Evolutionary conservation across 2,797 vertebrate species (phyloP), one percentile per base, ranked within the genome.

Genomic region (Muscicapa striata): DNA sequence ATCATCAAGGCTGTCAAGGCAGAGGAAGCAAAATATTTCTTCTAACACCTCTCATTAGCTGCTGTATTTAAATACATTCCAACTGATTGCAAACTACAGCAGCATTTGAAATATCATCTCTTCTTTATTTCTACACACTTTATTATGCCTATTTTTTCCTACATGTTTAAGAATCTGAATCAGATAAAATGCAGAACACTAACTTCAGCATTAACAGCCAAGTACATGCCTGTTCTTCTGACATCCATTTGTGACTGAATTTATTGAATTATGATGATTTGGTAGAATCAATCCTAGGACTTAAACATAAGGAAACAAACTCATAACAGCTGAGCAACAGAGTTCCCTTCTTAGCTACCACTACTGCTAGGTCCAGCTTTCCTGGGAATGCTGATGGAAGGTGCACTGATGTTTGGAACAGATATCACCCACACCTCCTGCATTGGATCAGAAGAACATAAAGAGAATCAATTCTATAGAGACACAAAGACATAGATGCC

Each of bases 331-430:
- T 41, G 26, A 91, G 59, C 8, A 3, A 46, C 72, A 10, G 32
- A 92, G 8, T 16, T 30, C 11, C 40, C 27, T 54, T 55, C 66
- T 82, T 15, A 62, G 34, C 15, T 70, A 19, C 17, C 12, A 73
- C 22, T 61, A 4, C 8, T 1, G 1, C 41, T 63, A 40, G 34
- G 38, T 46, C 52, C 46, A 84, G 73, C 27, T 46, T 36, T 81
- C 30, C 41, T 20, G 23, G 5, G 26, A 45, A 75, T 6, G 48
- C 15, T 26, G 30, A 38, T 18, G 22, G 48, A 86, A 88, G 30
- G 26, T 0, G 0, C 0, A 0, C 32, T 52, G 14, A 6, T 49
- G 8, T 68, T 78, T 64, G 41, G 32, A 36, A 58, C 32, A 13
- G 10, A 0, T 26, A 61, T 13, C 46, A 54, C 12, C 13, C 14